These are phyloP conservation scores for Clunio marinus DNA, from an alignment of 2,888 invertebrate species.

Conservation along the genomic window DNA sequence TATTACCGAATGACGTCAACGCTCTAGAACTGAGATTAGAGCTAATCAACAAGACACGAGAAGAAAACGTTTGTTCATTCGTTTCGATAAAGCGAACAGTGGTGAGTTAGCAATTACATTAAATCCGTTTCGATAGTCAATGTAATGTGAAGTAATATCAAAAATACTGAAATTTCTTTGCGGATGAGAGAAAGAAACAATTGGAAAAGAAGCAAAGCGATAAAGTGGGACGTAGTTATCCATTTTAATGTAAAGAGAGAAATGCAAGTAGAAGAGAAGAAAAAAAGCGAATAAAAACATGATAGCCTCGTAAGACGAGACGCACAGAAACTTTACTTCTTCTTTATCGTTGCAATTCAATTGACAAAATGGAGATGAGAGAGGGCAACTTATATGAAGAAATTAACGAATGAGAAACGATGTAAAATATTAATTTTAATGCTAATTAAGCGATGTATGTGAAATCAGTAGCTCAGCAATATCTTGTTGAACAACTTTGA, in stretches of 20 bases:
- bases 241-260: conserved; percentile 2
- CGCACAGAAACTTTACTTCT: conserved; percentile 23
- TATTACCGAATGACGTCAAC: no score
- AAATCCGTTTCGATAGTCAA: neutral
- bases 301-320: conserved; percentile 27
- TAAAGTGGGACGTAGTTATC: conserved; percentile 18
- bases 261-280: neutral
- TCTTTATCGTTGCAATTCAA: neutral
- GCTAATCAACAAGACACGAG: no score
- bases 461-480: no score
- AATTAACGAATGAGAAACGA: neutral
- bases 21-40: no score
- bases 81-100: neutral
- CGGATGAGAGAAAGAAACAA: neutral
- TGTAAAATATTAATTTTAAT: neutral
- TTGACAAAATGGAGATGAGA: conserved; percentile 17
- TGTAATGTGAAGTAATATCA: no score
- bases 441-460: no score
- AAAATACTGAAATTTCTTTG: conserved; percentile 9
- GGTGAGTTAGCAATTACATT: conserved; percentile 6
- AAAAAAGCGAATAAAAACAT: conserved; percentile 18
- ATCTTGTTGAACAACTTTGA: neutral
- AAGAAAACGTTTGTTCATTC: neutral
- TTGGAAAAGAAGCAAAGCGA: neutral
- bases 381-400: neutral